Percentiles rank a stretch among this genome's conserved stretches.
phyloP scores from a whole-genome alignment of 2,797 vertebrate genomes.

The Taeniopygia guttata region DNA sequence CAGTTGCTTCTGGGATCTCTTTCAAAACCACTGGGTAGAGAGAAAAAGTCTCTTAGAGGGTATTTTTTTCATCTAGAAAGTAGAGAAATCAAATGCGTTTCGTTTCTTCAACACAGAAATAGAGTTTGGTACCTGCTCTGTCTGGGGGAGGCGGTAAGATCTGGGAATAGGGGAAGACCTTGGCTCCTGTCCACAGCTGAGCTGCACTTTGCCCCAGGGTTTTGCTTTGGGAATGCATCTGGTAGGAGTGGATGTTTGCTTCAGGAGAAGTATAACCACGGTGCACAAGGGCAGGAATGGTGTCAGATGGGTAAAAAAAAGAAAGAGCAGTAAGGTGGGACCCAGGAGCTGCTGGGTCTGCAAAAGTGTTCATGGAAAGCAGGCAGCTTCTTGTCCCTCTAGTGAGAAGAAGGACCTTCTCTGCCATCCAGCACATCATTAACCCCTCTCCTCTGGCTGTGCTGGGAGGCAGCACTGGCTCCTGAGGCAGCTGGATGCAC shows the following conservation, averaged over 20 bases:
- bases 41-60: neutral
- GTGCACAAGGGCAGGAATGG: neutral
- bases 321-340: neutral
- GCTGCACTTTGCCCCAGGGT: neutral
- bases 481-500: neutral
- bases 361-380: neutral
- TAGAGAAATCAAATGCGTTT: neutral
- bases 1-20: neutral
- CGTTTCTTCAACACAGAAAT: neutral
- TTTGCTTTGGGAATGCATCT: neutral
- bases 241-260: neutral
- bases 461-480: neutral
- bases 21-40: neutral
- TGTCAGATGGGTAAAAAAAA: neutral
- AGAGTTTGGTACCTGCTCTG: neutral
- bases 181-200: neutral
- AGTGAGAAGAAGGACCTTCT: neutral
- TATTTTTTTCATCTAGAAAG: neutral
- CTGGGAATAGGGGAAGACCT: neutral
- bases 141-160: neutral
- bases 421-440: neutral
- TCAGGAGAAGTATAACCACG: neutral
- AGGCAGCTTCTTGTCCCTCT: neutral
- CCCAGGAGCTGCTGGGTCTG: neutral
- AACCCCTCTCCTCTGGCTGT: neutral